Conservation (phyloP, 2,797 vertebrate species). For the Spinibarbus caldwelli region DNA sequence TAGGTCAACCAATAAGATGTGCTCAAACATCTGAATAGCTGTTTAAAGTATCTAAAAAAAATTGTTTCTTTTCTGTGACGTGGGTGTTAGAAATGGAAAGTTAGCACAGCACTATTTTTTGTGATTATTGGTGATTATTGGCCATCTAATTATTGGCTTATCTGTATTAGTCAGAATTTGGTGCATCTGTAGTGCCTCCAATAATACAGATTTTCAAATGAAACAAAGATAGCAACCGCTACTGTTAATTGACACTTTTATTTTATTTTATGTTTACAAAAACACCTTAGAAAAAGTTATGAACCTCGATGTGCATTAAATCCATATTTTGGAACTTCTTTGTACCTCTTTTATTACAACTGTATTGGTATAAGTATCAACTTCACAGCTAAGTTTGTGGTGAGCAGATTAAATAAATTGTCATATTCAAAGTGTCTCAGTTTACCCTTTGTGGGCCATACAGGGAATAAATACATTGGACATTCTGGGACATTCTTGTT, state of each 20-base stretch:
- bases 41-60: background rate
- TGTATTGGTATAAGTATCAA: background rate
- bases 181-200: background rate
- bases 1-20: background rate
- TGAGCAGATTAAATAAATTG: background rate
- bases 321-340: background rate
- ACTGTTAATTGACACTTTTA: background rate
- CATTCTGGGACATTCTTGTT: slow-evolving; percentile 72
- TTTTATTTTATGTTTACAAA: background rate
- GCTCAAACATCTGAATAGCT: background rate
- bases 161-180: background rate
- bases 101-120: background rate
- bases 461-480: slow-evolving; percentile 67
- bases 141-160: background rate
- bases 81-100: background rate
- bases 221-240: background rate
- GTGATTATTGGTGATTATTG: background rate
- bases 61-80: background rate
- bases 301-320: background rate
- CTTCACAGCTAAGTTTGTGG: background rate
- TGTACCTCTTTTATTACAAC: background rate
- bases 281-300: background rate
- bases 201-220: background rate
- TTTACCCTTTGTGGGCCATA: background rate
- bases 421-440: background rate